Evolutionary conservation across 2,888 invertebrate genomes (phyloP), one percentile per base, ranked within the genome.

Genomic region (Ophioninae sp.): DNA sequence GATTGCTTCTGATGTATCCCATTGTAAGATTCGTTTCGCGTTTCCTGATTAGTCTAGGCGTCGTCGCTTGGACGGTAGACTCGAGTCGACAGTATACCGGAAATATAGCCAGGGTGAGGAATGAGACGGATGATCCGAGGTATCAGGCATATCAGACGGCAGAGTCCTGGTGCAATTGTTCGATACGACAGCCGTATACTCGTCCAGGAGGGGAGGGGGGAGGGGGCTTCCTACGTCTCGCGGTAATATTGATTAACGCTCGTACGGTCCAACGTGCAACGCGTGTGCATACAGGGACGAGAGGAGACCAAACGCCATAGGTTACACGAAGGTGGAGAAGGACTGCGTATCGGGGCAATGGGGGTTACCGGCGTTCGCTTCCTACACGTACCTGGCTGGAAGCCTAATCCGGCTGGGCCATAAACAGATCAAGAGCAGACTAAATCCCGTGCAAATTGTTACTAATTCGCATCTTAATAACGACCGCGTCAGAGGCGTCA

Each of bases 401-500:
- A 89, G 90, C 90, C 90, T 92, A 92, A 92, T 92, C 91, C 91
- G 89, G 87, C 87, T 87, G 87, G 91, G 92, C 90, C 92, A 92
- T 93, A 93, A 93, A 93, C 92, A 92, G 92, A 92, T 93, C 92
- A 92, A 89, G 90, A 90, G 87, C 91, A 91, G 91, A 90, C 90
- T 90, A 91, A 91, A 92, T 92, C 92, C 91, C 88, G 92, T 90
- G 91, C 93, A 92, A 93, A 93, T 93, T 93, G 93, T 93, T 93
- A 93, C 92, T 92, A 93, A 93, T 93, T 93, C 92, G 92, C 92
- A 92, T 93, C 93, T 93, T 93, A 93, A 93, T 93, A 93, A 93
- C 91, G 92, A 91, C 90, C 92, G 90, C 92, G 93, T 92, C 92
- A 92, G 91, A 91, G 90, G 91, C 92, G 92, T 92, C 92, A 91